A percentile compares a stretch with the other conserved stretches of the same genome.
Evolutionary conservation across 2,888 invertebrate species (phyloP).

Genomic region (Panzeria rudis): DNA sequence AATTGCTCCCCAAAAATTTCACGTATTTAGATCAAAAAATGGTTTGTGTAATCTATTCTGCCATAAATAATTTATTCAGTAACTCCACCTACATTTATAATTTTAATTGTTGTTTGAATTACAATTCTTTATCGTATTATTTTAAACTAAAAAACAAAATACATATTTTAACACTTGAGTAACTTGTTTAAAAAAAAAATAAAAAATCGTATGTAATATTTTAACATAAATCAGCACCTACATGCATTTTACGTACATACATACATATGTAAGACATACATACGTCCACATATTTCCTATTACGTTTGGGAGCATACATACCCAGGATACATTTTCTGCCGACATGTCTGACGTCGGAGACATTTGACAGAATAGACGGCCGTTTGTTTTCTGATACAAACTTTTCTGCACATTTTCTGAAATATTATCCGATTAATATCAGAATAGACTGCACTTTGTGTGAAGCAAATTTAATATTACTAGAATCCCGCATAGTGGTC

Average conservation of each 20-base stretch:
- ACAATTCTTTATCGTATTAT: conserved; percentile 55
- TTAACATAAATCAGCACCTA: conserved; percentile 37
- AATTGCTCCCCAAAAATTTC: conserved; percentile 41
- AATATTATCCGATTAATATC: too few relatives aligned
- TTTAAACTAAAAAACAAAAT: background rate
- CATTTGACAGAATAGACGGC: too few relatives aligned
- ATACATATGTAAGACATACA: background rate
- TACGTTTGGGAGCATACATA: background rate
- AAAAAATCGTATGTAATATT: background rate
- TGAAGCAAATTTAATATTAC: too few relatives aligned
- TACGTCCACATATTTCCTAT: background rate
- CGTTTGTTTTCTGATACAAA: too few relatives aligned
- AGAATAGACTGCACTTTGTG: too few relatives aligned
- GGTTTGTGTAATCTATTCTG: conserved; percentile 8
- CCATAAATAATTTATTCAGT: conserved; percentile 37
- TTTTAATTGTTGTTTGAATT: conserved; percentile 28
- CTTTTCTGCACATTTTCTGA: too few relatives aligned
- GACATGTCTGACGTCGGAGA: too few relatives aligned
- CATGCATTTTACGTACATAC: background rate
- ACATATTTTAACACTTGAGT: conserved; percentile 42
- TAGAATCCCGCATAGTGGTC: too few relatives aligned
- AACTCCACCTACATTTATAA: conserved; percentile 63
- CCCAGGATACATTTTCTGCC: too few relatives aligned
- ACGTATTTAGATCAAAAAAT: background rate
- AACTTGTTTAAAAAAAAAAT: conserved; percentile 19